phyloP scores from a whole-genome alignment of 2,113 vertebrate genomes.

The Phainopepla nitens region DNA sequence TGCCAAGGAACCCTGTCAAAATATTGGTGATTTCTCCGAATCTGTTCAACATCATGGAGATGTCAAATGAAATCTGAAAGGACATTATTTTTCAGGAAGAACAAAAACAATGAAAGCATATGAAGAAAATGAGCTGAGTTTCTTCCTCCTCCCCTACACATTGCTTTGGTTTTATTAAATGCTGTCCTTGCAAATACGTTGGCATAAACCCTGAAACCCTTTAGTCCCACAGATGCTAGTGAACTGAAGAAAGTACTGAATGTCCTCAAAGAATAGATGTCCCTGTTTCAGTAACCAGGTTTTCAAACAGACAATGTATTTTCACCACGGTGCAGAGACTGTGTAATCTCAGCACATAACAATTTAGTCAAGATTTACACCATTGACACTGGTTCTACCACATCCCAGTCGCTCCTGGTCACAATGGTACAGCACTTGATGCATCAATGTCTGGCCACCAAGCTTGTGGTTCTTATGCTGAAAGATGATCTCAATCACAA shows the following conservation, averaged over 20 bases:
- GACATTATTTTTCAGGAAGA: conserved; percentile 70
- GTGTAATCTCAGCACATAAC: neutral
- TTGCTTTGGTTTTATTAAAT: conserved; percentile 10
- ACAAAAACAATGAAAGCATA: conserved; percentile 67
- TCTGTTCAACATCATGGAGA: conserved; percentile 73
- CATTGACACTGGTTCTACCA: neutral
- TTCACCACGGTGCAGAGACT: neutral
- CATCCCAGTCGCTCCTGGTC: neutral
- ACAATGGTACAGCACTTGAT: neutral
- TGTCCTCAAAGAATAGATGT: neutral
- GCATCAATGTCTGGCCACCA: neutral
- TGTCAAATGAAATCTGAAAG: conserved; percentile 68
- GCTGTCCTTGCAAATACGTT: neutral
- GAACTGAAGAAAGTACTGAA: neutral
- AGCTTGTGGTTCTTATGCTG: neutral
- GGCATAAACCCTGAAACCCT: neutral
- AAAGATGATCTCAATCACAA: neutral
- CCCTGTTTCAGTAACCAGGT: neutral
- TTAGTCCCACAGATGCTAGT: neutral
- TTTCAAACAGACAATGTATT: neutral
- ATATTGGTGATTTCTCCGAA: conserved; percentile 74
- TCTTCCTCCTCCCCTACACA: neutral
- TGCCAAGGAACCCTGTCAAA: conserved; percentile 74
- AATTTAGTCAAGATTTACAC: neutral
- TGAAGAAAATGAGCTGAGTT: conserved; percentile 19